These are phyloP conservation scores for Campylomormyrus tamandua DNA, from an alignment of 2,113 vertebrate genomes.

Conservation along the genomic window DNA sequence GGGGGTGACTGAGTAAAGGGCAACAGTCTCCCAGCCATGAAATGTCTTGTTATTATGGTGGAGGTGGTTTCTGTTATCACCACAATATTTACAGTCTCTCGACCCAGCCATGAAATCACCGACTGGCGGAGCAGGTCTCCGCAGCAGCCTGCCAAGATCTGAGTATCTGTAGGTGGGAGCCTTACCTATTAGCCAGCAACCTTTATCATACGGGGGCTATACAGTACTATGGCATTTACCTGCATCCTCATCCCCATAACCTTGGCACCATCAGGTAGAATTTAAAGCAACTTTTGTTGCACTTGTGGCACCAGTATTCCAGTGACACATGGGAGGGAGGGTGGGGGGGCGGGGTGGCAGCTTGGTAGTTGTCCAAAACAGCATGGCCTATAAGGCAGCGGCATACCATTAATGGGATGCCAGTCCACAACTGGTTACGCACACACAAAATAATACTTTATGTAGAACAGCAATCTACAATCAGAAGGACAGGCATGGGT, in stretches of 20 bases:
- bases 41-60: not conserved
- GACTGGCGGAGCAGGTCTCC: not conserved
- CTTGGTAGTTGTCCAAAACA: not conserved
- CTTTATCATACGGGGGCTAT: not conserved
- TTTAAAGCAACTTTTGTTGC: not conserved
- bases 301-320: not conserved
- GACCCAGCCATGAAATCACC: not conserved
- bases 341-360: not conserved
- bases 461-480: slow-evolving; percentile 3
- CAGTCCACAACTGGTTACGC: not conserved
- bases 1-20: not conserved
- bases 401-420: not conserved
- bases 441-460: not conserved
- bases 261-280: not conserved
- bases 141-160: not conserved
- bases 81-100: not conserved
- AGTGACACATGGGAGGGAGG: not conserved
- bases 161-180: not conserved
- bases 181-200: not conserved
- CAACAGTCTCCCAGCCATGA: not conserved
- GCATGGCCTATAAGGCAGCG: not conserved
- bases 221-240: not conserved
- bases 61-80: not conserved
- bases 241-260: not conserved
- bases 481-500: not conserved